Base-by-base conservation (phyloP, 37 sponge, comb jelly and placozoan species). In the Axinella damicornis region DNA sequence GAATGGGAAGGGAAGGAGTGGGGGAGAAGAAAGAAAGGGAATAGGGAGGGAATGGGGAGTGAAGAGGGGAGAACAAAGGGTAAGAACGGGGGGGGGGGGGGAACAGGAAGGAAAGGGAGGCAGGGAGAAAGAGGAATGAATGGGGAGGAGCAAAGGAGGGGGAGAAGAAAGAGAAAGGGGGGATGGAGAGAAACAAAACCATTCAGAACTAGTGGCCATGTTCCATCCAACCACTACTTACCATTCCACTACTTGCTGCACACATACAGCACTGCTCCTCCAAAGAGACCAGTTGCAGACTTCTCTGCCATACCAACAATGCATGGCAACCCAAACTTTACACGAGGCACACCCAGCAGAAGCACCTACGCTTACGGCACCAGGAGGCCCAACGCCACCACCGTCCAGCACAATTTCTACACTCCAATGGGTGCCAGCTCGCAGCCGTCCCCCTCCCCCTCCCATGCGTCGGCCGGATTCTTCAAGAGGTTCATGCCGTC, bases 301-400 rank as follows among this genome's bases (percentile, higher is more conserved):
- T 24, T 56, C 35, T 35, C 90, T n/a, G 73, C 57, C n/a, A 64
- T 83, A 18, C 82, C 83, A 63, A 68, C 55, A 5, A 69, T 72
- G 31, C 75, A 31, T 27, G 65, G 39, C 35, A 83, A 71, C 65
- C 71, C 83, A 57, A 85, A 65, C 82, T 85, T 80, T 66, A 46
- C 69, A 17, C 66, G 87, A 12, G 77, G 77, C 24, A 64, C 78
- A 18, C 84, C 87, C 2, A 69, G 57, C 0, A 56, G 94, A 20
- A 90, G 81, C 64, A 94, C 94, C 1, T 94, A 80, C 58, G 87
- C 89, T n/a, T 87, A 90, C 52, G 84, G 85, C 6, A 75, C 79
- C 9, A 68, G 89, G 5, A 69, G 90, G 69, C 72, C 86, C 41
- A 67, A 46, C 46, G 68, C 76, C 53, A 70, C 71, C 40, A 32